A percentile compares a stretch with the other conserved stretches of the same genome.
Conservation (phyloP, 35 echinoderm and acorn worm species). For the Patiria miniata region DNA sequence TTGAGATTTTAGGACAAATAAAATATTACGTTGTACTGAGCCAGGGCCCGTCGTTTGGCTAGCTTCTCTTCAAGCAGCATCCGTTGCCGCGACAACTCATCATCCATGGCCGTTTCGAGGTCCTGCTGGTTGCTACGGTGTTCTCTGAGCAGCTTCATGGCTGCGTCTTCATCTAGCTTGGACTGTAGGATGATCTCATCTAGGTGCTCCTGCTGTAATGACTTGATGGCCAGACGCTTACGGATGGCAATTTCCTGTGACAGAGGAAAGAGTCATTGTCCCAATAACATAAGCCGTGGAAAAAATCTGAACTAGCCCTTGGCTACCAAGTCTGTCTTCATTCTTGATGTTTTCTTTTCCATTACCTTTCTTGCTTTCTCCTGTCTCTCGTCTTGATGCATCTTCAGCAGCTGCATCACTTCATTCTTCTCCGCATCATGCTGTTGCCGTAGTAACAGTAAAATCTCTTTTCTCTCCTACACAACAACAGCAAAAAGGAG, state of each 20-base stretch:
- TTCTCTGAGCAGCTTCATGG: slow-evolving; percentile 54
- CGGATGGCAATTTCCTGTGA: slow-evolving; percentile 84
- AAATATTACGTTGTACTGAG: slow-evolving; percentile 71
- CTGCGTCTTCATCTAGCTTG: slow-evolving; percentile 69
- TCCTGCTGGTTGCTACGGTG: slow-evolving; percentile 63
- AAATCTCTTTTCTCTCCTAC: slow-evolving; percentile 54
- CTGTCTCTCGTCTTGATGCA: slow-evolving; percentile 71
- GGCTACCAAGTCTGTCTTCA: too few species aligned
- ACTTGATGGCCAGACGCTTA: slow-evolving; percentile 76
- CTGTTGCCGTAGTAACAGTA: slow-evolving; percentile 60
- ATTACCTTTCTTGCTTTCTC: slow-evolving; percentile 73
- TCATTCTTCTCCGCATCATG: slow-evolving; percentile 59
- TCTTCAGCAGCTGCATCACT: slow-evolving; percentile 55
- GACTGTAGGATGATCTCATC: slow-evolving; percentile 79
- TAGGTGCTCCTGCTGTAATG: slow-evolving; percentile 62
- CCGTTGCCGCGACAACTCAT: slow-evolving; percentile 81
- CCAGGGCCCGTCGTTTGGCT: slow-evolving; percentile 60
- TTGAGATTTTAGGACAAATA: too few species aligned
- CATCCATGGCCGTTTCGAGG: slow-evolving; percentile 84
- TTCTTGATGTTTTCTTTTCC: background rate
- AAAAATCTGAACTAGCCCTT: too few species aligned
- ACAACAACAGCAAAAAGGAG: background rate
- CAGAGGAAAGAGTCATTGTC: too few species aligned
- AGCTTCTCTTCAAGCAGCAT: slow-evolving; percentile 86
- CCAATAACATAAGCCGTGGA: too few species aligned